These are phyloP conservation scores for Ichneumoninae sp. DNA, from an alignment of 2,888 invertebrate genomes.

Conservation along the genomic window DNA sequence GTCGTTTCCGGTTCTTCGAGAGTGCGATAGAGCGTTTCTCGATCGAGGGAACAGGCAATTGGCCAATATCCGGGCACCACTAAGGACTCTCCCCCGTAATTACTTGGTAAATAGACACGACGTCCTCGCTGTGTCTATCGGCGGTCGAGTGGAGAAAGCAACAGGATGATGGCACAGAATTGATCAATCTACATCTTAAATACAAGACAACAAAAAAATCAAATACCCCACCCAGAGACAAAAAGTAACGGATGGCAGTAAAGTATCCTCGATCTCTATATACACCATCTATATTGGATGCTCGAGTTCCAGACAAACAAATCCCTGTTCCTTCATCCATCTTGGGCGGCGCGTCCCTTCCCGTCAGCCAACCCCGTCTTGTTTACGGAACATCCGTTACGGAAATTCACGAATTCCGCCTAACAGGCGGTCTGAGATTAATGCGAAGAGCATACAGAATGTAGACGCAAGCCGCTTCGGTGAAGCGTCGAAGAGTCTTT, in stretches of 20 bases:
- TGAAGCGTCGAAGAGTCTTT: background rate
- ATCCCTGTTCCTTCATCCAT: background rate
- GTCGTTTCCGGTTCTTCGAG: slow-evolving; percentile 53
- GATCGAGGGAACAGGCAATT: slow-evolving; percentile 64
- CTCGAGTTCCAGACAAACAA: background rate
- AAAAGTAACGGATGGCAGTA: background rate
- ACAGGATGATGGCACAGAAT: slow-evolving; percentile 5
- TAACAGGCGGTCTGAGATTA: background rate
- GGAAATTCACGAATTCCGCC: background rate
- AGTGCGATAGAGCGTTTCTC: slow-evolving; percentile 54
- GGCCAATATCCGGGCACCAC: slow-evolving; percentile 67
- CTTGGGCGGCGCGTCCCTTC: background rate
- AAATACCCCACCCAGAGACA: background rate
- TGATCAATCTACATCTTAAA: background rate
- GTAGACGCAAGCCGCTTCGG: background rate
- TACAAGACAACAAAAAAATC: background rate
- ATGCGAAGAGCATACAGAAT: background rate
- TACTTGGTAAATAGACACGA: slow-evolving; percentile 41
- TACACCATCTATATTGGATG: background rate
- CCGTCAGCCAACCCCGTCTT: background rate
- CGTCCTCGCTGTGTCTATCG: background rate
- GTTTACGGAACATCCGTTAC: background rate
- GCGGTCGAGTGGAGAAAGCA: background rate
- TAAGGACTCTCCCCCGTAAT: slow-evolving; percentile 52
- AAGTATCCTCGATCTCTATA: background rate